Conservation (phyloP, 2,113 vertebrate genomes). For the Chamaea fasciata region DNA sequence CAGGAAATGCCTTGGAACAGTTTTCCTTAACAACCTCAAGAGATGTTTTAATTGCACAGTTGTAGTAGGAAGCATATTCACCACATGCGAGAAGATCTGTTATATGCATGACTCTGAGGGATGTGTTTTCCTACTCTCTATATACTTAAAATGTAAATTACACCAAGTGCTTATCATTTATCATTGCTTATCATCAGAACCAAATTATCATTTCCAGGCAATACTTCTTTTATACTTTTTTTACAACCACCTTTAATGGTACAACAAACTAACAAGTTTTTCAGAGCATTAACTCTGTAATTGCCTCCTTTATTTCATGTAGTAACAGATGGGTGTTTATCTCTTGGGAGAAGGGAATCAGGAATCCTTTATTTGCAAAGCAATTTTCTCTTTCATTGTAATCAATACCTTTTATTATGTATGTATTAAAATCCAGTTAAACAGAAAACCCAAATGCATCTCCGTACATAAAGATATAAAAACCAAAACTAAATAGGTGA, state of each 20-base stretch:
- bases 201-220: neutral
- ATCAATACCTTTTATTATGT: slow-evolving; percentile 14
- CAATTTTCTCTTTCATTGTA: neutral
- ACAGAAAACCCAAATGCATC: neutral
- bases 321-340: neutral
- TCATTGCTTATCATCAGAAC: neutral
- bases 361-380: neutral
- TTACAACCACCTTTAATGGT: neutral
- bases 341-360: slow-evolving; percentile 1
- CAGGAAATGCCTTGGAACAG: neutral
- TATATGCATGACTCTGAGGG: neutral
- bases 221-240: neutral
- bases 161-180: neutral
- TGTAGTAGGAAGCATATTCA: neutral
- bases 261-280: slow-evolving; percentile 2
- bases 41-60: neutral
- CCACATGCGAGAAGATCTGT: neutral
- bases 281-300: slow-evolving; percentile 28
- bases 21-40: neutral
- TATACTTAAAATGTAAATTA: neutral
- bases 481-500: neutral
- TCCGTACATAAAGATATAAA: neutral
- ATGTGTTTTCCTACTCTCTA: neutral
- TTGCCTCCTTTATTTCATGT: neutral
- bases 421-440: neutral